Conservation (phyloP, 2,888 invertebrate species). For the Caenorhabditis parvicauda region DNA sequence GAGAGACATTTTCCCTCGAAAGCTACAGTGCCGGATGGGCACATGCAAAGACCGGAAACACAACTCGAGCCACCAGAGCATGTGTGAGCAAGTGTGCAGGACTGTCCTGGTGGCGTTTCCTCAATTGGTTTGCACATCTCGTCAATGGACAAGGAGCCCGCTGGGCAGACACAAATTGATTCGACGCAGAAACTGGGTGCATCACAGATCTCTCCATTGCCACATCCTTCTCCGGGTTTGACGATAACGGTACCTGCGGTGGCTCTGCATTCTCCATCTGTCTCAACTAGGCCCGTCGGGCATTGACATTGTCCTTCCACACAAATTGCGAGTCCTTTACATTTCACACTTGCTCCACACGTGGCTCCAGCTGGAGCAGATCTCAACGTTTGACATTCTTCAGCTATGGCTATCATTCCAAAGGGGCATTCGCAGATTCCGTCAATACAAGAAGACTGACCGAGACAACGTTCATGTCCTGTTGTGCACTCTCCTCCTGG, state of each 20-base stretch:
- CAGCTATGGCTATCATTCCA: conserved; percentile 28
- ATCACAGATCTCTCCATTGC: conserved; percentile 37
- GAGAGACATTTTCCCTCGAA: conserved; percentile 30
- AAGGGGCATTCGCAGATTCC: conserved; percentile 41
- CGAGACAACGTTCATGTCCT: conserved; percentile 48
- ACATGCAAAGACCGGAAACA: conserved; percentile 35
- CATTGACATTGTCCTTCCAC: conserved; percentile 50
- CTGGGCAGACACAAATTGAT: conserved; percentile 20
- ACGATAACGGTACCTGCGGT: conserved; percentile 14
- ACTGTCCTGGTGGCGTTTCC: conserved; percentile 40
- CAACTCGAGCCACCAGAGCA: conserved; percentile 53
- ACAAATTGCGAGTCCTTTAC: conserved; percentile 43
- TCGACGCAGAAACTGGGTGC: conserved; percentile 33
- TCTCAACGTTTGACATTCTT: conserved; percentile 32
- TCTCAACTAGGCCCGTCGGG: conserved; percentile 25
- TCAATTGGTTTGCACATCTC: conserved; percentile 26
- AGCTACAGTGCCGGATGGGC: conserved; percentile 38
- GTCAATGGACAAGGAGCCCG: conserved; percentile 7
- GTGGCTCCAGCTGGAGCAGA: conserved; percentile 26
- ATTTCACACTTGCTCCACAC: conserved; percentile 20
- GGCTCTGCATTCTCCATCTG: conserved; percentile 21
- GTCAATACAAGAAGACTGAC: conserved; percentile 46
- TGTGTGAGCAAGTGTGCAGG: conserved; percentile 12
- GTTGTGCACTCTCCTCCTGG: conserved; percentile 52
- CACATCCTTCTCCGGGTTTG: conserved; percentile 29